Base-by-base conservation (phyloP, 2,113 vertebrate species). In the Perca flavescens region DNA sequence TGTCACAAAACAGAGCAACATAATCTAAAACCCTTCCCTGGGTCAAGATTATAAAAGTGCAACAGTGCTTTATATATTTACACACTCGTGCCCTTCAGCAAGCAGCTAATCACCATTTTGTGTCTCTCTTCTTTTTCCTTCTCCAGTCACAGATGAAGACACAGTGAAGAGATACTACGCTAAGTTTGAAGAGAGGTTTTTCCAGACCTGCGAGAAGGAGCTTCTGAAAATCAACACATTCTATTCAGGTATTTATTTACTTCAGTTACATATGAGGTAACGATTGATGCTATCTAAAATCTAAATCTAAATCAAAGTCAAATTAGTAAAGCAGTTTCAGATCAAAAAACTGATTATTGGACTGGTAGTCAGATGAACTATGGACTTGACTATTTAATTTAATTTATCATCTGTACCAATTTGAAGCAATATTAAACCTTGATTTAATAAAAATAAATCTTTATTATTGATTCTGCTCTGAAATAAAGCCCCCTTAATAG, bases 211-310 rank as follows among this genome's bases (percentile, higher is more conserved):
- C 82, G 98, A 99, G 94, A 99, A 99, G 87, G 98, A 99, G 94
- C 97, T 99, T 92, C 96, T 98, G 95, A 99, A 99, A 96, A 99
- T 99, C 95, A 99, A 99, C 95, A 99, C 97, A 8, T 99, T 99
- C 95, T 99, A 99, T 95, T 99, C 98, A 96, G 98, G 98, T 99
- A 94, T 65, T 46, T 58, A 22, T 64, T 86, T 13, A 40, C 34
- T 54, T 47, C 6, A 5, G 0, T 52, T 49, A 4, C 8, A 14
- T 40, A 22, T 43, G 2, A 43, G 36, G 36, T 2, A 14, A 19
- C 22, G 1, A 31, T 4, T 61, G 14, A 80, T 63, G 19, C 5
- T 36, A 46, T 43, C 19, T 14, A 8, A 28, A 28, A 28, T 28
- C 28, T 28, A 28, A 28, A 28, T 36, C 54, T 54, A 1, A 76